These are phyloP conservation scores for Lasioglossum villosulum DNA, from an alignment of 2,888 invertebrate species.

Conservation along the genomic window DNA sequence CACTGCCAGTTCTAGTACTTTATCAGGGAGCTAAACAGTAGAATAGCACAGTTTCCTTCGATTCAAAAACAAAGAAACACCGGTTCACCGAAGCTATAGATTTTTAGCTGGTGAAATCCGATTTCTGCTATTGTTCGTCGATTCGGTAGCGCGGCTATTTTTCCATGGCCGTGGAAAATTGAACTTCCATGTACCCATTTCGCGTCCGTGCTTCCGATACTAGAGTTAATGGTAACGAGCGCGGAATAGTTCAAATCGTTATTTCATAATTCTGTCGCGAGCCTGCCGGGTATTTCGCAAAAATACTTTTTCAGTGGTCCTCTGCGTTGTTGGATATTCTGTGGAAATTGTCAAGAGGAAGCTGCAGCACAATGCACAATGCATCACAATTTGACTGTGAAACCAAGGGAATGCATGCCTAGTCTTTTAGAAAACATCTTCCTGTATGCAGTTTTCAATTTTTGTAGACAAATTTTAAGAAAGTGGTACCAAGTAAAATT, in stretches of 20 bases:
- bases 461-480: too few relatives aligned
- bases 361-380: neutral
- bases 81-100: neutral
- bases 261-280: slow-evolving; percentile 41
- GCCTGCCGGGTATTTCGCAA: slow-evolving; percentile 4
- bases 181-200: slow-evolving; percentile 55
- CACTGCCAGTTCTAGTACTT: too few relatives aligned
- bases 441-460: too few relatives aligned
- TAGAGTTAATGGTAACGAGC: slow-evolving; percentile 46
- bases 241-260: slow-evolving; percentile 32
- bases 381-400: neutral
- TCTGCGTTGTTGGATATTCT: neutral
- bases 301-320: slow-evolving; percentile 27
- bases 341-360: neutral
- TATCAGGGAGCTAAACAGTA: too few relatives aligned
- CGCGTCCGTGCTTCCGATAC: slow-evolving; percentile 23
- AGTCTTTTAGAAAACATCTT: neutral
- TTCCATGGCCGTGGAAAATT: slow-evolving; percentile 41
- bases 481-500: too few relatives aligned
- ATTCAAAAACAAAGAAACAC: neutral
- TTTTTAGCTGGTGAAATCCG: neutral
- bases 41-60: neutral
- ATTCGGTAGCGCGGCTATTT: slow-evolving; percentile 29
- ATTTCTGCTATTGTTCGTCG: neutral
- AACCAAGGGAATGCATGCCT: neutral